Percentiles rank a stretch among this genome's conserved stretches.
Conservation (phyloP, 2,888 invertebrate genomes). For the Eupithecia vulgata region DNA sequence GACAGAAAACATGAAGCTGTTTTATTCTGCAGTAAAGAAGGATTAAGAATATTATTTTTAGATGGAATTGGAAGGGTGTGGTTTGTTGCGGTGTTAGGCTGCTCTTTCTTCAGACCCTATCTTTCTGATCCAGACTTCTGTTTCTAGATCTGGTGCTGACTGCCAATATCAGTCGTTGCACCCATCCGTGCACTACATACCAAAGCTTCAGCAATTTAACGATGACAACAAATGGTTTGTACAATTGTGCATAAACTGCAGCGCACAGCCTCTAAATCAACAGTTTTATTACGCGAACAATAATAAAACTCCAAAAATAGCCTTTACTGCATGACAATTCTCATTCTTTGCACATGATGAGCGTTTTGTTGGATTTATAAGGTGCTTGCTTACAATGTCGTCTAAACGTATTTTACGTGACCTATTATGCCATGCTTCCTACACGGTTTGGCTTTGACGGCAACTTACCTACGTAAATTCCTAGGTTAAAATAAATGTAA, state of each 20-base stretch:
- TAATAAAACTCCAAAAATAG: conserved; percentile 44
- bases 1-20: background rate
- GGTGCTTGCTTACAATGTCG: conserved; percentile 9
- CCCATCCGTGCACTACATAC: conserved; percentile 52
- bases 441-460: background rate
- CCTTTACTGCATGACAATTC: conserved; percentile 38
- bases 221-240: conserved; percentile 53
- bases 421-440: background rate
- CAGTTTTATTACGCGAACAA: conserved; percentile 46
- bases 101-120: background rate
- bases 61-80: background rate
- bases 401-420: conserved; percentile 8
- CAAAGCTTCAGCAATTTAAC: conserved; percentile 41
- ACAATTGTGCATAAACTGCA: conserved; percentile 50
- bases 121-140: too few relatives aligned
- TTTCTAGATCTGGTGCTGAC: background rate
- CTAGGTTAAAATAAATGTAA: background rate
- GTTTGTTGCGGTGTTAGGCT: background rate
- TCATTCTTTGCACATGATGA: conserved; percentile 32
- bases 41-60: background rate
- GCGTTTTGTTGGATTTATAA: conserved; percentile 29
- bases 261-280: conserved; percentile 48
- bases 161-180: conserved; percentile 46
- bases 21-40: background rate
- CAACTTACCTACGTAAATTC: background rate